These are phyloP conservation scores for Brachionus plicatilis DNA, from an alignment of 1,140 invertebrate genomes.

Conservation along the genomic window DNA sequence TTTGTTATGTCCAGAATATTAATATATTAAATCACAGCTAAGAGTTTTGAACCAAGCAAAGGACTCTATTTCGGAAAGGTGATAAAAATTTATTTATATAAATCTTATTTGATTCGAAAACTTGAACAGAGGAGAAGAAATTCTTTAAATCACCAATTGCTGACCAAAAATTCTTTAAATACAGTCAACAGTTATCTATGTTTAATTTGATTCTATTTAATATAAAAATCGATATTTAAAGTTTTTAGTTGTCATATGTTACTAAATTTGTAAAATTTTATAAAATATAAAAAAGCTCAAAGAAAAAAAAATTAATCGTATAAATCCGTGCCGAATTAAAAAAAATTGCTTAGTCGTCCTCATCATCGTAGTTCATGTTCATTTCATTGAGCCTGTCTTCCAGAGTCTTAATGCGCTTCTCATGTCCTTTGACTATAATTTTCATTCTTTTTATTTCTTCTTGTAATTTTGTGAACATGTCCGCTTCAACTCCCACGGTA, in stretches of 20 bases:
- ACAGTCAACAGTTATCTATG: not conserved
- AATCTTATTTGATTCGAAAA: conserved; percentile 1
- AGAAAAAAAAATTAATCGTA: conserved; percentile 19
- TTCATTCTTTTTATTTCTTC: conserved; percentile 57
- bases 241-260: not conserved
- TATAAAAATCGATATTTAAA: not conserved
- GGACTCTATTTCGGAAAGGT: not conserved
- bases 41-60: not conserved
- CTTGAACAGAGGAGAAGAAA: not conserved
- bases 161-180: not conserved
- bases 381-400: conserved; percentile 43
- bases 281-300: not conserved
- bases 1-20: not conserved
- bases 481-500: conserved; percentile 38
- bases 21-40: not conserved
- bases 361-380: conserved; percentile 34
- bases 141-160: not conserved
- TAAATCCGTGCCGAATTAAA: not conserved
- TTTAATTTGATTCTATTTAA: not conserved
- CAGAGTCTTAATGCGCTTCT: conserved; percentile 54
- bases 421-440: conserved; percentile 57
- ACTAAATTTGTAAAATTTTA: conserved; percentile 1
- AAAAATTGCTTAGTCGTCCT: conserved; percentile 30
- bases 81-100: not conserved
- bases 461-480: conserved; percentile 43